Percentiles rank a stretch among this genome's conserved stretches.
Evolutionary conservation across 2,797 vertebrate genomes (phyloP).

Genomic region (Chelmon rostratus): DNA sequence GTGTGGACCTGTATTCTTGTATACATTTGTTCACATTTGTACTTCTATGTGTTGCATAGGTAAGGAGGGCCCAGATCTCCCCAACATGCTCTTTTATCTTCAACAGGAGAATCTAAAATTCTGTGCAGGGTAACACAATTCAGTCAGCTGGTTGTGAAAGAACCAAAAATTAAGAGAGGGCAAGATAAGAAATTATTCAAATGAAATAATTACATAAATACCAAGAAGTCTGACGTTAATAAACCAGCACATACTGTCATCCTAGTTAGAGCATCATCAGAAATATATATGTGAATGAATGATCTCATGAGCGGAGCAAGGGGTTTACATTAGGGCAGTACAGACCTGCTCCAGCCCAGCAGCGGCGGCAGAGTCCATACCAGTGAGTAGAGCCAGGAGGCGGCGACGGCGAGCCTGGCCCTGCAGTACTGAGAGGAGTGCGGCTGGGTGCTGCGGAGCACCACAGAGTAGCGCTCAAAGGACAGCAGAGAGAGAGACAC

Average conservation of each 20-base stretch:
- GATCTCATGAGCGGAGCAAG: neutral
- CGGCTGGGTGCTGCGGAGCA: slow-evolving; percentile 49
- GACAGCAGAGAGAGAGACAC: slow-evolving; percentile 84
- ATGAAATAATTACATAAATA: neutral
- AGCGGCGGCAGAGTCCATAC: slow-evolving; percentile 83
- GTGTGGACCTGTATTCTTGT: neutral
- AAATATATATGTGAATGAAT: neutral
- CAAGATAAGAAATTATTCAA: neutral
- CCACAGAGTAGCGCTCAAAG: slow-evolving; percentile 77
- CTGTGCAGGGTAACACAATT: neutral
- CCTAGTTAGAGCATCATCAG: neutral
- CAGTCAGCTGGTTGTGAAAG: too few relatives aligned
- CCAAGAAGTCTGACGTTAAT: too few relatives aligned
- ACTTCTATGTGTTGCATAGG: neutral
- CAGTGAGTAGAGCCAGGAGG: slow-evolving; percentile 85
- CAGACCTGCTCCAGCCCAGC: slow-evolving; percentile 86
- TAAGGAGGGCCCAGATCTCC: neutral
- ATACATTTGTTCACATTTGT: neutral
- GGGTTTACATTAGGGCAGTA: neutral
- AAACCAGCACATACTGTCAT: neutral
- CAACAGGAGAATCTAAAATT: neutral
- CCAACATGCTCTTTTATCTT: too few relatives aligned
- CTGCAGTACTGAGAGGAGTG: slow-evolving; percentile 67
- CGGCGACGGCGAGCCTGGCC: slow-evolving; percentile 70
- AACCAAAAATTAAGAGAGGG: neutral